Evolutionary conservation across 2,113 vertebrate genomes (phyloP), one percentile per base, ranked within the genome.

Genomic region (Bambusicola thoracicus): DNA sequence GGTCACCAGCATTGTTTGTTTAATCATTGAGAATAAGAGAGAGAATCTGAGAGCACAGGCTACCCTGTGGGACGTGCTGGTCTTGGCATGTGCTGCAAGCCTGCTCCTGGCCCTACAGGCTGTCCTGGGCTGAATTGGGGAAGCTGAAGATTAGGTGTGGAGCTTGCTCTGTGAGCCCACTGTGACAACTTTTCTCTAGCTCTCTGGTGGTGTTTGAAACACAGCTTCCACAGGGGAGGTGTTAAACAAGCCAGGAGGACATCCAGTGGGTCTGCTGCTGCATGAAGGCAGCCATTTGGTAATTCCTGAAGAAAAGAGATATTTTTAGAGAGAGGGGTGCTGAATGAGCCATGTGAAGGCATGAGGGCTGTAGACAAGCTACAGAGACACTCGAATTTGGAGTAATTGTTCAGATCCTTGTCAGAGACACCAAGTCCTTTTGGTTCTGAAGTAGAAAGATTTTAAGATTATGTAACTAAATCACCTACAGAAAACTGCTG

Each of bases 381-480:
- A 43, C 6, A 2, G 48, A 48, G 32, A 61, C 61, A 83, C n/a
- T 38, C 11, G 6, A 80, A 75, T 92, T 82, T 63, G 49, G 89
- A 49, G 10, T 62, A 85, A 58, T 53, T 79, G 36, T 34, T 79
- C 49, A 69, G 84, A 43, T 19, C 25, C 43, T 77, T 86, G 32
- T 53, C 53, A 65, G 44, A 48, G 55, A 81, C 85, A 89, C 43
- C 2, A 1, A 7, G 83, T 29, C 70, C 13, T 19, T 90, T 84
- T 94, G 59, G 67, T 78, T 87, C 68, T 90, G 44, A 89, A 81
- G 65, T 29, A 74, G 30, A 56, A 74, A 65, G 48, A 79, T n/a
- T 83, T 91, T 89, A 72, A 85, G 51, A 36, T 94, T 90, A 84
- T 83, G n/a, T 69, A 88, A 92, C 78, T 85, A 75, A 67, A 84